A percentile compares a stretch with the other conserved stretches of the same genome.
Conservation (phyloP, 2,888 invertebrate genomes). For the Anthoptus insignis region DNA sequence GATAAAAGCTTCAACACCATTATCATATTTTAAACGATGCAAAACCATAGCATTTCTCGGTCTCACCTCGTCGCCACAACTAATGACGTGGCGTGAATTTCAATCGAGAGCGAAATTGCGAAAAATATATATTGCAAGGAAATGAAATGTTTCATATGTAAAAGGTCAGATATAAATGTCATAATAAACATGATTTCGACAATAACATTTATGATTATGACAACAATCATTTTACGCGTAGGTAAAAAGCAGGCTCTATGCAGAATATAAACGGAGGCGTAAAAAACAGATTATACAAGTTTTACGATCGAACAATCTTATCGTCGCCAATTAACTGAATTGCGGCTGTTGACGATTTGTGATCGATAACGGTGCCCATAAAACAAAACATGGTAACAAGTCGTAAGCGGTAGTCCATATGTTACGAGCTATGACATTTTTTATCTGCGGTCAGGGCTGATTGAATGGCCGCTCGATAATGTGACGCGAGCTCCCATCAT, state of each 20-base stretch:
- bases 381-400: slow-evolving; percentile 7
- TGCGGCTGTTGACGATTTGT: slow-evolving; percentile 24
- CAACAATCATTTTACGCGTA: background rate
- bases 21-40: slow-evolving; percentile 20
- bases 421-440: slow-evolving; percentile 24
- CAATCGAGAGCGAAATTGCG: slow-evolving; percentile 18
- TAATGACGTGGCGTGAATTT: slow-evolving; percentile 9
- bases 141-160: slow-evolving; percentile 1
- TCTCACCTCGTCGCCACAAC: background rate
- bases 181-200: slow-evolving; percentile 4
- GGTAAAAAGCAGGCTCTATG: slow-evolving; percentile 7
- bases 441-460: slow-evolving; percentile 34
- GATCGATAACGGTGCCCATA: slow-evolving; percentile 25
- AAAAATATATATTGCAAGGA: slow-evolving; percentile 10
- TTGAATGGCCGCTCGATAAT: slow-evolving; percentile 28
- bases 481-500: slow-evolving; percentile 24
- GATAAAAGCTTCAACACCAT: slow-evolving; percentile 13
- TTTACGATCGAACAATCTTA: slow-evolving; percentile 60
- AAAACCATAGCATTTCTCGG: background rate
- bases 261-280: slow-evolving; percentile 14
- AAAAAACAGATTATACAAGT: slow-evolving; percentile 40
- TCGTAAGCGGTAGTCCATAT: slow-evolving; percentile 8
- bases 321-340: slow-evolving; percentile 60
- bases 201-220: slow-evolving; percentile 4
- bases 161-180: slow-evolving; percentile 8